phyloP scores from a whole-genome alignment of 2,797 vertebrate genomes.

The Silurus lanzhouensis region DNA sequence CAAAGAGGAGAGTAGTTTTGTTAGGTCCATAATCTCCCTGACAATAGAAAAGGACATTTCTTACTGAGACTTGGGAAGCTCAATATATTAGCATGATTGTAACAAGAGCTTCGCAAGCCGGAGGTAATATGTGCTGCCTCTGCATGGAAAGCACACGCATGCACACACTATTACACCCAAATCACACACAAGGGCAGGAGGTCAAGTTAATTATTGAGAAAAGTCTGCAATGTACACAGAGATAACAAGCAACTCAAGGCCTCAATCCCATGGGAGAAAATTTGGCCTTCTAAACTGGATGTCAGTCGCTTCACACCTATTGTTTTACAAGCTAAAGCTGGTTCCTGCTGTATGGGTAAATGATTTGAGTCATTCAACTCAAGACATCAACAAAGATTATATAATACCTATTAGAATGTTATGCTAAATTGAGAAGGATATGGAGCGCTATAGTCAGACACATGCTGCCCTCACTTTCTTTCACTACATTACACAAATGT shows the following conservation, averaged over 20 bases:
- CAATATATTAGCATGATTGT: slow-evolving; percentile 48
- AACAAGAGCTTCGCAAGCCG: slow-evolving; percentile 30
- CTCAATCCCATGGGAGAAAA: slow-evolving; percentile 27
- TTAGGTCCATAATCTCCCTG: slow-evolving; percentile 8
- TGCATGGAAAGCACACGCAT: slow-evolving; percentile 19
- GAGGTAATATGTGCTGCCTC: slow-evolving; percentile 16
- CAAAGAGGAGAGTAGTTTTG: slow-evolving; percentile 8
- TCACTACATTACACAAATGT: not conserved
- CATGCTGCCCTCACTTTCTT: not conserved
- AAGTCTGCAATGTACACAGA: slow-evolving; percentile 45
- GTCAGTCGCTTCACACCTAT: slow-evolving; percentile 12
- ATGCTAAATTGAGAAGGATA: not conserved
- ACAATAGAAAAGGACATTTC: slow-evolving; percentile 34
- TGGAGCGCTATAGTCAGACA: not conserved
- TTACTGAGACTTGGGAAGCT: slow-evolving; percentile 26
- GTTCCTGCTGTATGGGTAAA: slow-evolving; percentile 21
- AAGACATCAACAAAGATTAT: slow-evolving; percentile 9
- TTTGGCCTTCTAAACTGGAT: slow-evolving; percentile 18
- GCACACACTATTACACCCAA: slow-evolving; percentile 12
- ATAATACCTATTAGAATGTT: slow-evolving; percentile 4
- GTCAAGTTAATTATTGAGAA: slow-evolving; percentile 48
- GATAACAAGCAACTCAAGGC: slow-evolving; percentile 47
- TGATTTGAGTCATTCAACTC: slow-evolving; percentile 5
- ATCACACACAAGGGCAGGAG: slow-evolving; percentile 16
- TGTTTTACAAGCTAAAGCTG: slow-evolving; percentile 2